phyloP scores from a whole-genome alignment of 1,140 invertebrate species.

The Thaumetopoea pityocampa region DNA sequence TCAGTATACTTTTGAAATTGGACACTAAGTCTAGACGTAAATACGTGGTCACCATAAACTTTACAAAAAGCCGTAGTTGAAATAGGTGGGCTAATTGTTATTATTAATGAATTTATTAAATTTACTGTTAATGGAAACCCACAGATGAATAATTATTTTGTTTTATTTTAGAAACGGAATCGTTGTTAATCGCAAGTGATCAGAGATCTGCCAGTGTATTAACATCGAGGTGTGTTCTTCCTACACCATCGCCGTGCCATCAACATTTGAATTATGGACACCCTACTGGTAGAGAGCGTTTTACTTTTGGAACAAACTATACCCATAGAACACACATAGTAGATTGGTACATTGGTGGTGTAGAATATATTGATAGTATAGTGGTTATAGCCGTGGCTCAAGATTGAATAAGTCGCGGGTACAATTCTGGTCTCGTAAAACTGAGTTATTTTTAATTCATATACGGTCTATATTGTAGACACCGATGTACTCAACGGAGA shows the following conservation, averaged over 20 bases:
- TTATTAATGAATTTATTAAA: neutral
- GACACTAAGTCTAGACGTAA: conserved; percentile 32
- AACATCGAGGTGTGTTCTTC: conserved; percentile 31
- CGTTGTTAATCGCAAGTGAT: neutral
- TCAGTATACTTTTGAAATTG: conserved; percentile 44
- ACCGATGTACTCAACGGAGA: too few species aligned
- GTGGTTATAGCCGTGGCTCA: too few species aligned
- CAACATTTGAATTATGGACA: too few species aligned
- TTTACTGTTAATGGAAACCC: neutral
- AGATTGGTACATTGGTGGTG: too few species aligned
- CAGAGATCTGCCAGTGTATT: conserved; percentile 28
- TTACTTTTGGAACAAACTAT: too few species aligned
- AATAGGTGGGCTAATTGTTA: conserved; percentile 36
- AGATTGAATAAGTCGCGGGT: too few species aligned
- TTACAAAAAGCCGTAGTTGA: conserved; percentile 31
- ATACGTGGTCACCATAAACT: conserved; percentile 39
- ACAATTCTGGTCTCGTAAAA: too few species aligned
- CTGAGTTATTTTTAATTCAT: too few species aligned
- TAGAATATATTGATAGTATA: too few species aligned
- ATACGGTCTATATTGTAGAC: too few species aligned
- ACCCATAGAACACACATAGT: too few species aligned
- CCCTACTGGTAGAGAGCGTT: too few species aligned
- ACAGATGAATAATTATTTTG: conserved; percentile 14
- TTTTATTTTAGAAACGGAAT: conserved; percentile 18
- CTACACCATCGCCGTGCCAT: neutral